Conservation (phyloP, 2,113 vertebrate genomes). For the Neolamprologus caudopunctatus region DNA sequence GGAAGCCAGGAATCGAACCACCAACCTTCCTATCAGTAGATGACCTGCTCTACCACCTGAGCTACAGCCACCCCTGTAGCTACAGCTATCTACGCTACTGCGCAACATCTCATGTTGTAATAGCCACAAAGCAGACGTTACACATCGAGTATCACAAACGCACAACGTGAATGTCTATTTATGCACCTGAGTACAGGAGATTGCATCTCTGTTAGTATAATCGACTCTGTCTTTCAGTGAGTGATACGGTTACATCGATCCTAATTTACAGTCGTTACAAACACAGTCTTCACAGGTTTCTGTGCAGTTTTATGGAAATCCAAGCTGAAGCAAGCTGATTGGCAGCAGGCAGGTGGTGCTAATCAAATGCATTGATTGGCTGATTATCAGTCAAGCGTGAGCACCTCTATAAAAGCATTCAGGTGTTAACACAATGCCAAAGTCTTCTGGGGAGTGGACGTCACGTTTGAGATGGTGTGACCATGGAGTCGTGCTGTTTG, state of each 20-base stretch:
- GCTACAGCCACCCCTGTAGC: no score
- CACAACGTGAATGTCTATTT: not conserved
- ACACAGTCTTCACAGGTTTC: not conserved
- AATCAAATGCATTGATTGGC: not conserved
- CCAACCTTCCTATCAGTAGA: no score
- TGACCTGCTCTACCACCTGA: no score
- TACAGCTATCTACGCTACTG: not conserved
- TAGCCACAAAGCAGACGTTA: not conserved
- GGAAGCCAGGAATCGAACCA: no score
- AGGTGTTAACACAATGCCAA: accelerated
- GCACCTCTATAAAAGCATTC: not conserved
- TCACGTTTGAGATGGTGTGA: no score
- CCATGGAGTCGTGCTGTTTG: not conserved
- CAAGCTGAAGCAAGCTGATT: not conserved
- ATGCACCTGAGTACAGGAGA: not conserved
- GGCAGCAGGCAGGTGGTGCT: not conserved
- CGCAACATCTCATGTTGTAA: not conserved
- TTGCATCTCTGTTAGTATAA: not conserved
- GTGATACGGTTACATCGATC: not conserved
- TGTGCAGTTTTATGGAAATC: not conserved
- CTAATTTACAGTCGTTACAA: not conserved
- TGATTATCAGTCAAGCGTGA: not conserved
- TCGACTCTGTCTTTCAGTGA: not conserved
- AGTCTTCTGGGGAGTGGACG: no score
- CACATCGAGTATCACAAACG: not conserved